Evolutionary conservation across 2,113 vertebrate species (phyloP).

Genomic region (Cyanoramphus novaezelandiae): DNA sequence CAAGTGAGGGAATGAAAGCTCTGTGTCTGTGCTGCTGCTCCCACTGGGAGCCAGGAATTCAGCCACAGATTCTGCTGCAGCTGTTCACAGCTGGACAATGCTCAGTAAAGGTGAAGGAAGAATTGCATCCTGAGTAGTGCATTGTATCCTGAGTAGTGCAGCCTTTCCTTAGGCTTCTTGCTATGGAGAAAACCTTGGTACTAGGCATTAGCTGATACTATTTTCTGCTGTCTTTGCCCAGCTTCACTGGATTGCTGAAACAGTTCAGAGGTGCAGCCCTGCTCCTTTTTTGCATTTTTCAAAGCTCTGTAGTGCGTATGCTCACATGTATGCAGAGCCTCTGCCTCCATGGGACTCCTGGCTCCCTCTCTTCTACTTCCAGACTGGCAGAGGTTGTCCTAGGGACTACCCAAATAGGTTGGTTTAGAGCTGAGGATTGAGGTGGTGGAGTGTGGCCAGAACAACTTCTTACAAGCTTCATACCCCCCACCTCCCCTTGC

Average conservation of each 20-base stretch:
- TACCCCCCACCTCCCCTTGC: neutral
- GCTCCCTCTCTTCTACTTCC: neutral
- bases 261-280: neutral
- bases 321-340: neutral
- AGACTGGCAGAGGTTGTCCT: neutral
- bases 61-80: neutral
- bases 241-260: neutral
- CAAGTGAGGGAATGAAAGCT: neutral
- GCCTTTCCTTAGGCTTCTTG: neutral
- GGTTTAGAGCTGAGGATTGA: neutral
- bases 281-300: neutral
- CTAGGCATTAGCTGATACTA: neutral
- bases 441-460: neutral
- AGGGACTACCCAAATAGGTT: neutral
- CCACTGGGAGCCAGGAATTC: neutral
- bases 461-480: neutral
- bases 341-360: neutral
- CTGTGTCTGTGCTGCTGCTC: neutral
- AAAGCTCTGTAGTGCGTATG: fast-evolving
- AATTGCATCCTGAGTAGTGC: neutral
- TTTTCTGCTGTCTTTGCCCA: neutral
- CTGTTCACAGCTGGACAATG: neutral
- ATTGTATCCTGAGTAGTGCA: neutral
- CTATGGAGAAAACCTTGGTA: neutral
- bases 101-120: neutral